Percentiles rank a stretch among this genome's conserved stretches.
phyloP scores from a whole-genome alignment of 2,888 invertebrate species.

The Heteromyza rotundicornis region DNA sequence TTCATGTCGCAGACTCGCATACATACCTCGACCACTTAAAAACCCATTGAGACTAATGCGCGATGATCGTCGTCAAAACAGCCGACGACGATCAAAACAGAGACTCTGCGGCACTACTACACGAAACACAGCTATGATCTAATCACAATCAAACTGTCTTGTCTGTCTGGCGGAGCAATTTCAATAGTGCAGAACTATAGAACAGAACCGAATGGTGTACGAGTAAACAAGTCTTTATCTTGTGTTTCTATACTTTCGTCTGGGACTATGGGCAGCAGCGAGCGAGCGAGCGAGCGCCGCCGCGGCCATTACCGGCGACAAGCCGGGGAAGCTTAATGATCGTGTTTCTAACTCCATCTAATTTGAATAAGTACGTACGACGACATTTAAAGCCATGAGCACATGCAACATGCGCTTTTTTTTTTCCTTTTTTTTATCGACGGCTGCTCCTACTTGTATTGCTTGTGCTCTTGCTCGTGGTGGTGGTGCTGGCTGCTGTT shows the following conservation, averaged over 20 bases:
- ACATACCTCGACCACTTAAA: conserved; percentile 1
- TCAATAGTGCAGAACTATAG: not conserved
- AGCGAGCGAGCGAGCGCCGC: too few species aligned
- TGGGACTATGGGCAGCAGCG: too few species aligned
- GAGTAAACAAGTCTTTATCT: too few species aligned
- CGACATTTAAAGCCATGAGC: not conserved
- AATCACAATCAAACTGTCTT: not conserved
- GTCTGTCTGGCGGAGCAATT: not conserved
- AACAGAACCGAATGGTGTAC: too few species aligned
- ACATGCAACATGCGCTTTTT: not conserved
- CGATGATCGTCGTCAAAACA: not conserved
- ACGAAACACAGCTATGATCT: conserved; percentile 2
- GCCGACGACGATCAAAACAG: not conserved
- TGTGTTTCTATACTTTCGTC: too few species aligned
- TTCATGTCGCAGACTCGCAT: not conserved
- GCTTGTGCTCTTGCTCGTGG: not conserved
- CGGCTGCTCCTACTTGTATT: not conserved
- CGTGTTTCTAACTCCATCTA: not conserved
- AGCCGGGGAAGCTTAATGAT: not conserved
- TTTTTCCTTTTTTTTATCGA: too few species aligned
- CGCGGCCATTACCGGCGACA: not conserved
- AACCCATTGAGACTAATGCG: conserved; percentile 5
- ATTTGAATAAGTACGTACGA: not conserved
- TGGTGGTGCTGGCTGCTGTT: not conserved
- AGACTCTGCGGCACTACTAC: not conserved